These are phyloP conservation scores for Stictonetta naevosa DNA, from an alignment of 2,113 vertebrate genomes.

Conservation along the genomic window DNA sequence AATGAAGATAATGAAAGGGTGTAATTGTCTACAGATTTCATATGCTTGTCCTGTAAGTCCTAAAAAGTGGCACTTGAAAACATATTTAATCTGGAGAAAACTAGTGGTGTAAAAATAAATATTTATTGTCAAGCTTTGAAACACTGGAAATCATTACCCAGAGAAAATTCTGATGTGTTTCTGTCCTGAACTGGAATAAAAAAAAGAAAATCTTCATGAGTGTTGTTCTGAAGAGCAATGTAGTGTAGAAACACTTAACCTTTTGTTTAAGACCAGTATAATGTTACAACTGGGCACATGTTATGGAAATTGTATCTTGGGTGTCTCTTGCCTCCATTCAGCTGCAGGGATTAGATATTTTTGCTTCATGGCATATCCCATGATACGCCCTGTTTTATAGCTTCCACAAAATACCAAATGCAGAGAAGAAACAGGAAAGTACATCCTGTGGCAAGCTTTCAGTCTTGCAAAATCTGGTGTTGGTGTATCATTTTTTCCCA, in stretches of 20 bases:
- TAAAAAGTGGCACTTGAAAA: neutral
- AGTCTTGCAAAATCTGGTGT: neutral
- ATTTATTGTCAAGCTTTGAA: neutral
- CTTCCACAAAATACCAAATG: neutral
- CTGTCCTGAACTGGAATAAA: neutral
- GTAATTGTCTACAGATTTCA: neutral
- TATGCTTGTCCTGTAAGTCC: neutral
- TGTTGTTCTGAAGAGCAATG: neutral
- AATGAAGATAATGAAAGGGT: neutral
- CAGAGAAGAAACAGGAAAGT: neutral
- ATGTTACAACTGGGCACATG: neutral
- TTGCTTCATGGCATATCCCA: fast-evolving
- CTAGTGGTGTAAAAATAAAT: neutral
- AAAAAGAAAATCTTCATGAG: neutral
- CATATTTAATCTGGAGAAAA: neutral
- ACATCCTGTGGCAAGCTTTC: neutral
- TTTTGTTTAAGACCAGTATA: neutral
- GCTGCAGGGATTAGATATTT: neutral
- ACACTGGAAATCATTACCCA: neutral
- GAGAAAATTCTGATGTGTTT: neutral
- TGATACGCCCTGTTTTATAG: neutral
- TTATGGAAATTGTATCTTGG: neutral
- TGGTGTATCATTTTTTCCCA: neutral
- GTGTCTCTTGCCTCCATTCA: neutral
- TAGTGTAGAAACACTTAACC: neutral